Evolutionary conservation across 2,113 vertebrate genomes (phyloP).

Genomic region (Otocyon megalotis): DNA sequence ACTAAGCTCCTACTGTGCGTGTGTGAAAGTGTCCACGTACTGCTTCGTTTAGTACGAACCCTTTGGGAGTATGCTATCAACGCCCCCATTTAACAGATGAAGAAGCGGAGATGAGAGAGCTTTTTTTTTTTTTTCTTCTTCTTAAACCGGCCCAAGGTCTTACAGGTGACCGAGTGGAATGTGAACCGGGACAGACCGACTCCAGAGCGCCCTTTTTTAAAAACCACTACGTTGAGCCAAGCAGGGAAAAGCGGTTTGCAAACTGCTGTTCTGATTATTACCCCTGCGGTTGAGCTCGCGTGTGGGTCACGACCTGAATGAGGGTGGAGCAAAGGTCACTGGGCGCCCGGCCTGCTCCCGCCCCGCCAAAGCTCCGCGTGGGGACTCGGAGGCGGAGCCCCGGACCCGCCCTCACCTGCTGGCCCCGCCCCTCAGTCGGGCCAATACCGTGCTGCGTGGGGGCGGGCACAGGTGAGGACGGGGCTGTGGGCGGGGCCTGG

Average conservation of each 20-base stretch:
- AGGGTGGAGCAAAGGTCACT: conserved; percentile 31
- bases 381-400: neutral
- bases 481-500: neutral
- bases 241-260: conserved; percentile 31
- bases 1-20: neutral
- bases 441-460: rapidly evolving
- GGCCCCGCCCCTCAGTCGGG: neutral
- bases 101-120: neutral
- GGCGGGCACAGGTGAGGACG: neutral
- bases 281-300: conserved; percentile 1
- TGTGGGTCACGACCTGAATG: conserved; percentile 54
- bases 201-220: neutral
- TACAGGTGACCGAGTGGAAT: neutral
- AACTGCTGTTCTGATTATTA: neutral
- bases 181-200: neutral
- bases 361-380: neutral
- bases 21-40: neutral
- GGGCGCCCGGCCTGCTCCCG: neutral
- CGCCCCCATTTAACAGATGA: neutral
- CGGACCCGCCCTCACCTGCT: conserved; percentile 35
- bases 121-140: neutral
- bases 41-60: neutral
- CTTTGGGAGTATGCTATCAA: neutral
- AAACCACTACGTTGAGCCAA: neutral
- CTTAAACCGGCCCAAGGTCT: neutral